phyloP scores from a whole-genome alignment of 2,113 vertebrate genomes.

The Potamarius usumacintae region DNA sequence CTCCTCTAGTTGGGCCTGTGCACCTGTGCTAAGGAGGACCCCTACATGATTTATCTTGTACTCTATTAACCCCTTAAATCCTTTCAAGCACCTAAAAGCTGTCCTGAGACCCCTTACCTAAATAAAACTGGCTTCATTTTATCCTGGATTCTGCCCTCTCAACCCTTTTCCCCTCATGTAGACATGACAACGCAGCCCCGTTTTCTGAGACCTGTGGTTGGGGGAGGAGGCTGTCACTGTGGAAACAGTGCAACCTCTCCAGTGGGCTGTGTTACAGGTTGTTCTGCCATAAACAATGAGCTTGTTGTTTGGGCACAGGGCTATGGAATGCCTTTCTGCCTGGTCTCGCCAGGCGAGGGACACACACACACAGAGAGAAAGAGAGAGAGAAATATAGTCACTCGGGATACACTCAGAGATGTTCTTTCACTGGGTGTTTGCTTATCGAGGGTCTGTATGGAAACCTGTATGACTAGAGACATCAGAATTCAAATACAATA shows the following conservation, averaged over 20 bases:
- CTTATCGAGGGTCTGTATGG: neutral
- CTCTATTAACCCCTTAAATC: neutral
- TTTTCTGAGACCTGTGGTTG: conserved; percentile 59
- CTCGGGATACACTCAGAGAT: neutral
- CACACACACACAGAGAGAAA: neutral
- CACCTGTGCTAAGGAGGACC: neutral
- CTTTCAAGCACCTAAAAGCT: neutral
- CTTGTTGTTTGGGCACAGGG: conserved; percentile 75
- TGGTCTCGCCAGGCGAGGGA: conserved; percentile 66
- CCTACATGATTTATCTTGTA: neutral
- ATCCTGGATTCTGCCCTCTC: conserved; percentile 12
- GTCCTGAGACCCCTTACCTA: neutral
- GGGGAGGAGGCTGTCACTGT: conserved; percentile 60
- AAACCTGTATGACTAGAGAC: neutral
- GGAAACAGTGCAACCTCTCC: conserved; percentile 69
- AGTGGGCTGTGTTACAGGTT: conserved; percentile 78
- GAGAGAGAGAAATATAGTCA: conserved; percentile 32
- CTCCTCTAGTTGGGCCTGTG: neutral
- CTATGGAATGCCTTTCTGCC: conserved; percentile 77
- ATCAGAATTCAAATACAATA: neutral
- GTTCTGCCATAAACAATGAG: conserved; percentile 80
- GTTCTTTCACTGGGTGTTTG: neutral
- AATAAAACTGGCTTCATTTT: neutral
- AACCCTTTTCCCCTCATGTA: conserved; percentile 5
- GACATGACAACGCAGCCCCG: conserved; percentile 44